Conservation (phyloP, 2,797 vertebrate species). For the Gallinago nigripennis region DNA sequence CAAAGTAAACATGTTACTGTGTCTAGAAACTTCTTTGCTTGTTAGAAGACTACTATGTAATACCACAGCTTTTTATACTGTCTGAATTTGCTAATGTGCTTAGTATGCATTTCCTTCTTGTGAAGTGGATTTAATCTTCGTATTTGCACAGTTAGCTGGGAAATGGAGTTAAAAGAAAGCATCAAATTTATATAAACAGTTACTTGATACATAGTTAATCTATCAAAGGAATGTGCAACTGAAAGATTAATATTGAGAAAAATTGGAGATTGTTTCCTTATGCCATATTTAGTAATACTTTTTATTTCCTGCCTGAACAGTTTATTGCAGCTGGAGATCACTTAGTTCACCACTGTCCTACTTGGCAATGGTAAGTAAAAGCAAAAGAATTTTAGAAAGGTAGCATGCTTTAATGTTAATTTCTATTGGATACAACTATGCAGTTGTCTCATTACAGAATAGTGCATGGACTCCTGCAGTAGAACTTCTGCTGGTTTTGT, state of each 20-base stretch:
- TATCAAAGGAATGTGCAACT: not conserved
- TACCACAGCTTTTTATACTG: not conserved
- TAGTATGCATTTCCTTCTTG: not conserved
- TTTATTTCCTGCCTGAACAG: constrained; percentile 71
- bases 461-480: not conserved
- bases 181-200: not conserved
- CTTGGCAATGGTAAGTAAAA: constrained; percentile 96
- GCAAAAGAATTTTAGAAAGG: not conserved
- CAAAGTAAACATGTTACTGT: not conserved
- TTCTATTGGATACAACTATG: not conserved
- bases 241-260: not conserved
- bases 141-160: not conserved
- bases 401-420: not conserved
- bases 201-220: not conserved
- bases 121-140: not conserved
- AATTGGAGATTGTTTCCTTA: not conserved
- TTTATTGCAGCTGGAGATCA: constrained; percentile 98
- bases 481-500: not conserved
- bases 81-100: not conserved
- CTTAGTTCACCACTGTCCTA: constrained; percentile 97
- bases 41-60: not conserved
- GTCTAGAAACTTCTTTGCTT: not conserved
- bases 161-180: not conserved
- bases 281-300: not conserved
- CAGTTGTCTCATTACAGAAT: not conserved